Base-by-base conservation (phyloP, 2,797 vertebrate species). In the Neosalanx taihuensis region DNA sequence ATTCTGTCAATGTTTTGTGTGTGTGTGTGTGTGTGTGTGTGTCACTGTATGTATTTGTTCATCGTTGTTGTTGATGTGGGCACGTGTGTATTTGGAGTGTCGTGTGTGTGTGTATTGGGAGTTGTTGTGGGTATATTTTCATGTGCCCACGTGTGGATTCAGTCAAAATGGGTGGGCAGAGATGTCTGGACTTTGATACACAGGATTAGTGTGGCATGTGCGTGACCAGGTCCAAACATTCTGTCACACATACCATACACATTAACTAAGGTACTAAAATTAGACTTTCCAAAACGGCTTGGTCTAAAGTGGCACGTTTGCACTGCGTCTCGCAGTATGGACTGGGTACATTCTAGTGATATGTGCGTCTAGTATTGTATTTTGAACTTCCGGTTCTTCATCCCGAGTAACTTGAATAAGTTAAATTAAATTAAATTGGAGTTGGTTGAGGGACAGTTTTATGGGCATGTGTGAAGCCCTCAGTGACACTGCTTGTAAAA, bases 221-320 rank as follows among this genome's bases (percentile, higher is more conserved):
- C 37, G 62, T 41, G 69, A 69, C 58, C 37, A 63, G 59, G 60
- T 79, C 76, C 75, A 79, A 75, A 67, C 61, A 37, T 53, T 69
- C 66, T 69, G 61, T 72, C 64, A 73, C 72, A 72, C 66, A 62
- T 75, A 73, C 73, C 76, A 12, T 12, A 62, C 60, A 62, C 41
- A 37, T 12, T 64, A 80, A 78, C 81, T 72, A 63, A 72, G 78
- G 30, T 29, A 58, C 79, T 78, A 79, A 75, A 79, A 73, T 71
- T 76, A 81, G 76, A 61, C 15, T 23, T 56, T 33, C 18, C 60
- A 35, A 56, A 17, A 23, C 18, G 26, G 41, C 41, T 46, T 46
- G 46, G 59, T 31, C 67, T 56, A 20, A 35, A 29, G 33, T 26
- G 62, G 57, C 30, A 69, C 31, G 58, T 68, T 68, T 70, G 66